A percentile compares a stretch with the other conserved stretches of the same genome.
These are phyloP conservation scores for Trachelus iudaicus DNA, from an alignment of 2,888 invertebrate genomes.

Conservation along the genomic window DNA sequence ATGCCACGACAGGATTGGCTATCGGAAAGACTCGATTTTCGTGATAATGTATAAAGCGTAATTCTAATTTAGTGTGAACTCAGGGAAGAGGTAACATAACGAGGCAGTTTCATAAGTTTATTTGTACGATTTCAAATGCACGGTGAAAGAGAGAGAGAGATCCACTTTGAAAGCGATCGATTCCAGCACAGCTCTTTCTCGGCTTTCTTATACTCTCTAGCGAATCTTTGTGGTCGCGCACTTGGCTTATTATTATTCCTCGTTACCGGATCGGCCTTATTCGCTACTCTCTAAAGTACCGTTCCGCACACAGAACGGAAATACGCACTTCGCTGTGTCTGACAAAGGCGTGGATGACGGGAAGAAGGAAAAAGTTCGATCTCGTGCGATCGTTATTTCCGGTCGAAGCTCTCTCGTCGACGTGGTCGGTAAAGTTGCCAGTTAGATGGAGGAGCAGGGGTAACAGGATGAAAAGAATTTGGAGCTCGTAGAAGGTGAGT, in stretches of 20 bases:
- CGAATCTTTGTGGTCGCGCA: background rate
- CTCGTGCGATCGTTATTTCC: background rate
- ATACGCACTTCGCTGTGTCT: background rate
- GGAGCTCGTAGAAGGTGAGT: background rate
- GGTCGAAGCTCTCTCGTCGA: background rate
- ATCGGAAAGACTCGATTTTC: background rate
- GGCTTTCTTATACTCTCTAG: constrained; percentile 6
- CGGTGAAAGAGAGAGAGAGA: background rate
- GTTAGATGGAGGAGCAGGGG: background rate
- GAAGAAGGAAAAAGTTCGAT: background rate
- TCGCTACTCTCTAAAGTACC: background rate
- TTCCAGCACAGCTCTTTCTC: background rate
- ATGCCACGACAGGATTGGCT: background rate
- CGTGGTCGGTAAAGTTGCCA: background rate
- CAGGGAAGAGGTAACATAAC: background rate
- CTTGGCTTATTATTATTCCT: constrained; percentile 2
- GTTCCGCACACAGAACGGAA: background rate
- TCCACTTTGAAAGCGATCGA: background rate
- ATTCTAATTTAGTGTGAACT: background rate
- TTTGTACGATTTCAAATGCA: background rate
- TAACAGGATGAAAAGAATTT: background rate
- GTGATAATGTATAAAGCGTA: background rate
- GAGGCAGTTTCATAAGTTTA: background rate
- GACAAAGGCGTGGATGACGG: background rate
- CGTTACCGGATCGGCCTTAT: constrained; percentile 6